Evolutionary conservation across 2,888 invertebrate species (phyloP).

Genomic region (Griposia aprilina): DNA sequence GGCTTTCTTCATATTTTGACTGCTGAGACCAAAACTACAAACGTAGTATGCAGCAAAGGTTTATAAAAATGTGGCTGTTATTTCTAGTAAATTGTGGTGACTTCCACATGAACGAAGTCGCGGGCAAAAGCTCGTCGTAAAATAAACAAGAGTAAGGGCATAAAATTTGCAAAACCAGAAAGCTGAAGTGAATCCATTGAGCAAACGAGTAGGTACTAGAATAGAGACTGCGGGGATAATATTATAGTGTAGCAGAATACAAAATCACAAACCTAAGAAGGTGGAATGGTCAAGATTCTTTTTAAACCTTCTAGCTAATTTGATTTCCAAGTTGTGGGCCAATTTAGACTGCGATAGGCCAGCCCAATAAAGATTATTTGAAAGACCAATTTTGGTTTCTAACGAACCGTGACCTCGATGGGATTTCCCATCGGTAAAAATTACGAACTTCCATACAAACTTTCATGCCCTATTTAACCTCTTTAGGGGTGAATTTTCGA

Average conservation of each 20-base stretch:
- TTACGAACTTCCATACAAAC: not conserved
- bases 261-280: not conserved
- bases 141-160: not conserved
- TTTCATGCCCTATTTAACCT: not conserved
- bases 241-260: not conserved
- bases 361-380: no score
- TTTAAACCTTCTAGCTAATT: no score
- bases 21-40: no score
- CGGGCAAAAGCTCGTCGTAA: not conserved
- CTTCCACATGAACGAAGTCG: no score
- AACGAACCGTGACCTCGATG: no score
- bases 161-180: not conserved
- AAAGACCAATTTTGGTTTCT: not conserved
- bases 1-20: no score
- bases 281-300: not conserved
- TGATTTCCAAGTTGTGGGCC: not conserved
- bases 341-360: not conserved
- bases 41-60: no score
- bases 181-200: not conserved
- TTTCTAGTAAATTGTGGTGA: no score
- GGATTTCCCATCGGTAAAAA: not conserved
- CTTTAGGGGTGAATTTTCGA: no score
- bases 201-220: not conserved
- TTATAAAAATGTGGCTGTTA: no score
- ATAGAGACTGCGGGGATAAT: not conserved